These are phyloP conservation scores for Esox lucius DNA, from an alignment of 2,797 vertebrate genomes.

Conservation along the genomic window DNA sequence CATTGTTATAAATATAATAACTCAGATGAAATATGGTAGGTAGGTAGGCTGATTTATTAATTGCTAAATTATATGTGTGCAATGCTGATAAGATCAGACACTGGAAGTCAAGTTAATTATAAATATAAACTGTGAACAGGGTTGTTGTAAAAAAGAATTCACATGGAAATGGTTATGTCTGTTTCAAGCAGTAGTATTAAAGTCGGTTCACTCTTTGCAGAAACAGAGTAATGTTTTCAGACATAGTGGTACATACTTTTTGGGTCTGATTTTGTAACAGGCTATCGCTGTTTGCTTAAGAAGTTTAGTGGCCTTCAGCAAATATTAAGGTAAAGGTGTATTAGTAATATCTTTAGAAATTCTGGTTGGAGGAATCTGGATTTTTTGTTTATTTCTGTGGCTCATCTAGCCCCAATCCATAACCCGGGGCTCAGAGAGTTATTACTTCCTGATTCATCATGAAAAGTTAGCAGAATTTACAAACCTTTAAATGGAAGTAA, in stretches of 20 bases:
- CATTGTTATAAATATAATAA: slow-evolving; percentile 1
- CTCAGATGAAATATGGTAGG: slow-evolving; percentile 5
- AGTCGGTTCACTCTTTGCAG: too few species aligned
- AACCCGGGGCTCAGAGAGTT: background rate
- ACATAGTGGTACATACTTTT: too few species aligned
- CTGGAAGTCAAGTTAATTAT: background rate
- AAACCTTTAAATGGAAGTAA: background rate
- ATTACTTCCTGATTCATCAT: background rate
- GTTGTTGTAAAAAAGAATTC: background rate
- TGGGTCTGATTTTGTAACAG: too few species aligned
- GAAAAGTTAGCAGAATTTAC: background rate
- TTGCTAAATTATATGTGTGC: slow-evolving; percentile 12
- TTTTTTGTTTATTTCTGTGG: background rate
- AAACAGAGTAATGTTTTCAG: background rate
- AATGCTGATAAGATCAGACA: slow-evolving; percentile 10
- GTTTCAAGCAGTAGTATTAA: background rate
- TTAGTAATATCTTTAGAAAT: background rate
- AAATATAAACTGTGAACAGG: slow-evolving; percentile 6
- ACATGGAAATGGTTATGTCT: slow-evolving; percentile 1
- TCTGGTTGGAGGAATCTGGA: background rate
- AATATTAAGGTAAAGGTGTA: background rate
- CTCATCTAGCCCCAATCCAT: background rate
- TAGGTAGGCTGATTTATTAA: slow-evolving; percentile 13
- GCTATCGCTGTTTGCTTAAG: too few species aligned
- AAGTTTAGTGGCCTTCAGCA: background rate